Evolutionary conservation across 2,888 invertebrate species (phyloP), one percentile per base, ranked within the genome.

Genomic region (Malacosoma neustria): DNA sequence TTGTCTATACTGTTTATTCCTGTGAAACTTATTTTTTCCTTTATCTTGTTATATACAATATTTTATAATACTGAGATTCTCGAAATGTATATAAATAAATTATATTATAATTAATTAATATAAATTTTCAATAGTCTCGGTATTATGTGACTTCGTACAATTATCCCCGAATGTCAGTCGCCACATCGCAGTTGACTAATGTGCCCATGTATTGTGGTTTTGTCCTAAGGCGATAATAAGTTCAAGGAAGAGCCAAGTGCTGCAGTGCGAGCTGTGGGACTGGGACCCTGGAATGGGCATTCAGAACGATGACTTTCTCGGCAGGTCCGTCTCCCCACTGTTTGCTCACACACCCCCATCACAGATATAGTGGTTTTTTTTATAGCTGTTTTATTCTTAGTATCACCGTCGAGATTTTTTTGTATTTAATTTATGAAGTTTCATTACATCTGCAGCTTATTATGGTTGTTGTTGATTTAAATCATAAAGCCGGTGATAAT

Each of bases 201-300:
- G 43, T 57, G 38, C 54, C 49, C 43, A 45, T 50, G 40, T 58
- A n/a, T n/a, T 45, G 63, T 72, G 57, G 74, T 62, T 82, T 81
- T 82, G 71, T 84, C 73, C 80, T 41, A 84, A 94, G 94, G 93
- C 93, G 67, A 86, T 91, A 87, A 89, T 94, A 87, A 90, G 88
- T 80, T 92, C 93, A 65, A 87, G 87, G 74, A 89, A 90, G 87
- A 89, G 90, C 69, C 93, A 94, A 87, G 88, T 89, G 86, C 76
- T 93, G 77, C 88, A 87, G 75, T 87, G 92, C 77, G 90, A 91
- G 75, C 82, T 93, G 69, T 94, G 92, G 93, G 94, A 94, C 87
- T 93, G 91, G 90, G 94, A 94, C 88, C 90, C 92, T 59, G 91
- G 90, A 61, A 89, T 93, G 86, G 93, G 93, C 72, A 89, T 91